Base-by-base conservation (phyloP, 2,888 invertebrate species). In the Gryllus longicercus region DNA sequence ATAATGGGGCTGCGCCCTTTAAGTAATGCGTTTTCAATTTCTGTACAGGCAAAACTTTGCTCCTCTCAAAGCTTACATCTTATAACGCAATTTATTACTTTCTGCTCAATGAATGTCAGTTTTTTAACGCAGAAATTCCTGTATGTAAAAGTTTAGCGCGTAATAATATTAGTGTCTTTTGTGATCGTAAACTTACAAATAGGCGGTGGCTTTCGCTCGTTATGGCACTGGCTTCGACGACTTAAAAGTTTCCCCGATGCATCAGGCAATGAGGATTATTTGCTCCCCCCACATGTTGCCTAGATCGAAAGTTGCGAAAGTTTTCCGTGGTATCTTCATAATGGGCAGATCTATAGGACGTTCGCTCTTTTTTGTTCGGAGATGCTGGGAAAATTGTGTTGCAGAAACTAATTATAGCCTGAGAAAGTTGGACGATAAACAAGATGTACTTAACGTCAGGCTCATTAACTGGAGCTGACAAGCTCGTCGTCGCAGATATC, bases 1-100 rank as follows among this genome's bases (percentile, higher is more conserved):
- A 63, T 63, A 63, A 63, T 63, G 63, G 63, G 8, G n/a, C 63
- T 16, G 14, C 63, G 63, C n/a, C n/a, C 63, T 63, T 14, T n/a
- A 63, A 63, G 16, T 63, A 63, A 63, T 63, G 63, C 63, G 63
- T 63, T 63, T 63, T 63, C 63, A 63, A 63, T 63, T 63, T 63
- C n/a, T 63, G 16, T 63, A 14, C n/a, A 14, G n/a, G n/a, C 63
- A 63, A 38, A 63, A 63, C 63, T 63, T 63, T n/a, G 63, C 4
- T 18, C 14, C 63, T 63, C 63, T 18, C 63, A n/a, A n/a, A 63
- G 63, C 63, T n/a, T 63, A 63, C n/a, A 14, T 63, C 63, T 63
- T n/a, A 63, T 63, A 63, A 63, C n/a, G n/a, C 63, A 63, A 63
- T 63, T 63, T 63, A 63, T 63, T 63, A 63, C 63, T 63, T n/a